phyloP scores from a whole-genome alignment of 1,140 invertebrate genomes.

The Leptoteleia sp. region DNA sequence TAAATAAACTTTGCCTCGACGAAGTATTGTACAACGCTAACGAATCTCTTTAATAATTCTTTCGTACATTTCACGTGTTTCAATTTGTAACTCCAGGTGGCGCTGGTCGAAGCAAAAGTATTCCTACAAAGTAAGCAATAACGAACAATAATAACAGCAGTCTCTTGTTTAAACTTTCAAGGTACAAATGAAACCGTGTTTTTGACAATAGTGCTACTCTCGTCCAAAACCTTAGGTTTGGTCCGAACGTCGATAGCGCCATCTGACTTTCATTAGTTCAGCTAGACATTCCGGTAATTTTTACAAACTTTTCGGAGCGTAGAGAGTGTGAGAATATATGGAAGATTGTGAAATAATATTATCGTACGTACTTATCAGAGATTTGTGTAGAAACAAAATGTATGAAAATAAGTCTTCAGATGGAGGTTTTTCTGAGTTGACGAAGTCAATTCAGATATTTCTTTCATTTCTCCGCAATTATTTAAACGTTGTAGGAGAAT shows the following conservation, averaged over 20 bases:
- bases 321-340: constrained; percentile 13
- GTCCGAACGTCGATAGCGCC: constrained; percentile 21
- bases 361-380: constrained; percentile 13
- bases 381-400: constrained; percentile 1
- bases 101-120: constrained; percentile 5
- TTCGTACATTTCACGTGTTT: constrained; percentile 2
- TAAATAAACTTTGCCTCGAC: constrained; percentile 6
- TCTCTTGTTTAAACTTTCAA: background rate
- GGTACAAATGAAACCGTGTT: constrained; percentile 18
- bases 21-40: background rate
- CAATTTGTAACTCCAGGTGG: constrained; percentile 26
- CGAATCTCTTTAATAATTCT: background rate
- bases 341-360: constrained; percentile 2
- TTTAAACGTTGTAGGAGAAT: background rate
- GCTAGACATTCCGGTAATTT: constrained; percentile 27
- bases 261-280: constrained; percentile 28
- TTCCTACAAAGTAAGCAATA: background rate
- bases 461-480: background rate
- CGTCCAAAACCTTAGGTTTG: background rate
- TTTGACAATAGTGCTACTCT: constrained; percentile 8
- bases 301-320: constrained; percentile 17
- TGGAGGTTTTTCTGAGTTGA: too few relatives aligned
- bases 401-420: background rate
- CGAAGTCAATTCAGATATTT: background rate
- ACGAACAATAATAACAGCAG: constrained; percentile 11